phyloP scores from a whole-genome alignment of 1,140 invertebrate species.

The Caenorhabditis inopinata region DNA sequence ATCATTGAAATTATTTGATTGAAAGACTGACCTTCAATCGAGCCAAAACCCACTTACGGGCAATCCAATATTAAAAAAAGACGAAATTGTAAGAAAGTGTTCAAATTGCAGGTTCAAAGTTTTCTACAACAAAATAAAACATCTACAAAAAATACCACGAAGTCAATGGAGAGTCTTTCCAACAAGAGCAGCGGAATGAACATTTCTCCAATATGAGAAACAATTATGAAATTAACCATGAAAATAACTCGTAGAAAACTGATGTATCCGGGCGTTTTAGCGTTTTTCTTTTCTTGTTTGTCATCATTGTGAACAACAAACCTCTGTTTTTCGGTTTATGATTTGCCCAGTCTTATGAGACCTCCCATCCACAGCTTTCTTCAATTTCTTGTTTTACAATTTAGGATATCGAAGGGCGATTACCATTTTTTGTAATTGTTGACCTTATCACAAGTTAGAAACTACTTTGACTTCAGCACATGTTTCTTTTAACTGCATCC shows the following conservation, averaged over 20 bases:
- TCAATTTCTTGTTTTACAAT: background rate
- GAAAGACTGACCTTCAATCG: too few relatives aligned
- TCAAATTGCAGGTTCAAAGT: conserved; percentile 48
- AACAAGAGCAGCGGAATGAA: background rate
- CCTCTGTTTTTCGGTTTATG: background rate
- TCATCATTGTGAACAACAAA: background rate
- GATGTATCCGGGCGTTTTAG: background rate
- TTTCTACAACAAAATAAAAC: conserved; percentile 45
- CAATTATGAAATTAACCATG: background rate
- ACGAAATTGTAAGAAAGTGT: background rate
- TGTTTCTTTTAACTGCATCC: too few relatives aligned
- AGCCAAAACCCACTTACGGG: too few relatives aligned
- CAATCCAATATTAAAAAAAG: too few relatives aligned
- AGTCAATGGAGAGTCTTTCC: conserved; percentile 49
- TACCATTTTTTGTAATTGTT: too few relatives aligned
- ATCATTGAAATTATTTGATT: too few relatives aligned
- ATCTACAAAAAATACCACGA: conserved; percentile 49
- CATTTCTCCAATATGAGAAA: background rate
- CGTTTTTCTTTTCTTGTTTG: background rate
- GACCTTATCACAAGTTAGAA: too few relatives aligned
- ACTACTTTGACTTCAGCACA: too few relatives aligned
- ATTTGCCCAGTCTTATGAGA: background rate
- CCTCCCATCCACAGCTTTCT: conserved; percentile 12
- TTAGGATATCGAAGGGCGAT: too few relatives aligned
- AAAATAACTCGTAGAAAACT: background rate